These are phyloP conservation scores for Ecdyonurus torrentis DNA, from an alignment of 2,888 invertebrate species.

Conservation along the genomic window DNA sequence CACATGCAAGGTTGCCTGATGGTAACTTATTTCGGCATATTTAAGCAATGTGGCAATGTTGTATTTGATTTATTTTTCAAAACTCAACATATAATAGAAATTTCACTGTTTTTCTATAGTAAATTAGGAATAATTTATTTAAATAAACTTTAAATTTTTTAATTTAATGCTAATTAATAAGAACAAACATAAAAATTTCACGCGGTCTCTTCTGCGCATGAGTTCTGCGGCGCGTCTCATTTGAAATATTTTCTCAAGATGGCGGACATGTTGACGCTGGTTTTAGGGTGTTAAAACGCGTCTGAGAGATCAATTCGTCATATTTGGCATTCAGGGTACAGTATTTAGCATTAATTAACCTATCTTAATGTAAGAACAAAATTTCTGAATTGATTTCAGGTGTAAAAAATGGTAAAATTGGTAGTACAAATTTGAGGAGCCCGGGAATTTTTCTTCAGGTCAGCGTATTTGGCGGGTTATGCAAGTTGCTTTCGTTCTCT, in stretches of 20 bases:
- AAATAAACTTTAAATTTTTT: too few relatives aligned
- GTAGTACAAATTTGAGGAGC: neutral
- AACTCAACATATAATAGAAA: too few relatives aligned
- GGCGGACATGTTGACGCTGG: slow-evolving; percentile 1
- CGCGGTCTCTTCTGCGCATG: neutral
- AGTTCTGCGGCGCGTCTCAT: neutral
- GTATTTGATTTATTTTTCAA: too few relatives aligned
- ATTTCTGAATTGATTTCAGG: neutral
- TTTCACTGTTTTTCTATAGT: too few relatives aligned
- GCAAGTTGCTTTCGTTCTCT: too few relatives aligned
- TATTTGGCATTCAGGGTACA: too few relatives aligned
- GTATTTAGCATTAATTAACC: neutral
- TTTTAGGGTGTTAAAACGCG: neutral
- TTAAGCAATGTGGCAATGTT: too few relatives aligned
- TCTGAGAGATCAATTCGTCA: neutral
- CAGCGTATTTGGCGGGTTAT: slow-evolving; percentile 1
- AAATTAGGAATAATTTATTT: too few relatives aligned
- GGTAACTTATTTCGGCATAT: too few relatives aligned
- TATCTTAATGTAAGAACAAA: neutral
- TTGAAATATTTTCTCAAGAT: neutral
- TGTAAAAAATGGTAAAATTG: neutral
- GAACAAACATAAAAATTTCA: neutral
- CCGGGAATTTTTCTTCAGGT: neutral
- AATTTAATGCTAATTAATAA: too few relatives aligned
- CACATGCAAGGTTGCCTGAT: too few relatives aligned